Evolutionary conservation across 2,797 vertebrate species (phyloP), one percentile per base, ranked within the genome.

Genomic region (Ciconia nigra): DNA sequence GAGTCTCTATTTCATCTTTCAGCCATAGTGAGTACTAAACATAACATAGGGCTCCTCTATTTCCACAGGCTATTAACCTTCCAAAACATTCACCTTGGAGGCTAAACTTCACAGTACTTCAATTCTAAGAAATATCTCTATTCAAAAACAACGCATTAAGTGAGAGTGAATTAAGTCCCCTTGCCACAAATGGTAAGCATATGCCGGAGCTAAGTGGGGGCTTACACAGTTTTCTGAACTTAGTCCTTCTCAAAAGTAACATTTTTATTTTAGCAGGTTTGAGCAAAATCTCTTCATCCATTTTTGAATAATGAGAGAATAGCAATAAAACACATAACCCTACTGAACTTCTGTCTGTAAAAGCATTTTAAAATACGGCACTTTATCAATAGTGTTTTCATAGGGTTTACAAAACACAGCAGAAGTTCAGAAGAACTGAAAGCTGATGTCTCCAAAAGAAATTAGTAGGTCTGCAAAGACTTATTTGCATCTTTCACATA

Each of bases 21-120:
- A 91, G 16, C 51, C 25, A 3, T 13, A 73, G 73, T 41, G 51
- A 94, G 80, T 55, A 17, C 89, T 95, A 88, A 95, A 83, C 82
- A 47, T 86, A 93, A 90, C 77, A 22, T 37, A 82, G 77, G 65
- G 62, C 80, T 78, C 31, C 58, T 83, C 93, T 82, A 61, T 93
- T 95, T 97, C 91, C 87, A 91, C 79, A 81, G 91, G 77, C 94
- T 90, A 86, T 95, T 96, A 96, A 95, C 83, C 94, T 95, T 94
- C 91, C 87, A 87, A 96, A 97, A 96, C 90, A 84, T 95, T 91
- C 87, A 76, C 79, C 87, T 91, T 55, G 2, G 25, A 67, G 52
- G 69, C 83, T 95, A 91, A 96, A 90, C 85, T 95, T 88, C 1
- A 8, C 3, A 4, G 54, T 92, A 44, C 29, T 91, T 94, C 39